Percentiles rank a stretch among this genome's conserved stretches.
Conservation (phyloP, 2,113 vertebrate species). For the Clupea harengus region DNA sequence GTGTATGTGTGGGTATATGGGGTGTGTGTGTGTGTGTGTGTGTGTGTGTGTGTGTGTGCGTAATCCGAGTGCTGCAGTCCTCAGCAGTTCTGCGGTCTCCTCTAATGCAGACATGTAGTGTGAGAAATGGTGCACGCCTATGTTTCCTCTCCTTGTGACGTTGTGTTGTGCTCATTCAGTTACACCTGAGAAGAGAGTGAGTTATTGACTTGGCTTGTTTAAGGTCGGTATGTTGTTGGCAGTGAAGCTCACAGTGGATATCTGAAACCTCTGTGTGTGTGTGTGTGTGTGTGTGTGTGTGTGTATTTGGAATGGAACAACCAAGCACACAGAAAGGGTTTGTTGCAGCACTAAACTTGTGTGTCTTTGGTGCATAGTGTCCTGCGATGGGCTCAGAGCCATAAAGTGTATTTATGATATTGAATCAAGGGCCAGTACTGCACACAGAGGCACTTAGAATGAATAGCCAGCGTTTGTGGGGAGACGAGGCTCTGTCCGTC, state of each 20-base stretch:
- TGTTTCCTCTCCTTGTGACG: background rate
- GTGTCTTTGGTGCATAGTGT: background rate
- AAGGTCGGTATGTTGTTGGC: slow-evolving; percentile 37
- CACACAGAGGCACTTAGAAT: background rate
- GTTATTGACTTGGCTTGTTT: slow-evolving; percentile 37
- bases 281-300: background rate
- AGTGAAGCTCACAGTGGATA: slow-evolving; percentile 33
- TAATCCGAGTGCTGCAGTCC: slow-evolving; percentile 30
- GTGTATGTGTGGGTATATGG: background rate
- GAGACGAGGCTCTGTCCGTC: background rate
- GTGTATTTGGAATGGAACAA: background rate
- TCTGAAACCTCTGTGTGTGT: slow-evolving; percentile 16
- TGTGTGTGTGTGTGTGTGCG: background rate
- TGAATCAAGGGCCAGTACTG: slow-evolving; percentile 44
- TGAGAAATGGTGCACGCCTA: slow-evolving; percentile 47
- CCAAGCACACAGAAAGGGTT: background rate
- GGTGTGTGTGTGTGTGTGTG: background rate
- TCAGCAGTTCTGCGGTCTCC: slow-evolving; percentile 54
- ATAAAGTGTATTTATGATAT: slow-evolving; percentile 59
- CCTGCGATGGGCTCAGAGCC: slow-evolving; percentile 35
- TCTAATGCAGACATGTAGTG: slow-evolving; percentile 53
- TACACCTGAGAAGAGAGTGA: background rate
- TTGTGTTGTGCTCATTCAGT: background rate
- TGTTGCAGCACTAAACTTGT: background rate
- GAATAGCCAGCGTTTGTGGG: background rate